A percentile compares a stretch with the other conserved stretches of the same genome.
These are phyloP conservation scores for Siphamia tubifer DNA, from an alignment of 2,113 vertebrate species.

Conservation along the genomic window DNA sequence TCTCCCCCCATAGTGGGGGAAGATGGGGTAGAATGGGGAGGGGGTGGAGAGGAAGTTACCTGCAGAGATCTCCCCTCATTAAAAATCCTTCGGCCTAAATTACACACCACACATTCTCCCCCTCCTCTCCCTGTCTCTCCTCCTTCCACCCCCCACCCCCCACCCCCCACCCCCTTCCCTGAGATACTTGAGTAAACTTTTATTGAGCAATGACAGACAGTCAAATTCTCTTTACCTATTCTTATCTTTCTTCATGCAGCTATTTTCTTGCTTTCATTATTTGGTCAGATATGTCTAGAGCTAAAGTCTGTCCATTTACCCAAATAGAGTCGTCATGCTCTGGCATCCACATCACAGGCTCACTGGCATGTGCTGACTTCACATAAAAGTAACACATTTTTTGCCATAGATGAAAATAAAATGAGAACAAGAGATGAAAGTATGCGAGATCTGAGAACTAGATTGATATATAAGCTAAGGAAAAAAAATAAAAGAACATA, in stretches of 20 bases:
- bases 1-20: constrained; percentile 14
- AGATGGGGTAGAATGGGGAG: not conserved
- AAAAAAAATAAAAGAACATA: constrained; percentile 22
- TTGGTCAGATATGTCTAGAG: not conserved
- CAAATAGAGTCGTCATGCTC: constrained; percentile 46
- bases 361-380: constrained; percentile 58
- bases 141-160: constrained; percentile 7
- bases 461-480: constrained; percentile 32
- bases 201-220: constrained; percentile 36
- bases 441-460: constrained; percentile 35
- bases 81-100: constrained; percentile 63
- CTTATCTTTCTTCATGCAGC: not conserved
- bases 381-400: constrained; percentile 75
- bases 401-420: constrained; percentile 48
- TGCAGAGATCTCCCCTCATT: constrained; percentile 84
- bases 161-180: constrained; percentile 13
- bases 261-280: constrained; percentile 16
- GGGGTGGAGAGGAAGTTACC: constrained; percentile 81
- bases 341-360: constrained; percentile 68
- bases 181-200: constrained; percentile 15
- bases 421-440: constrained; percentile 59
- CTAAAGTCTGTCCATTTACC: constrained; percentile 36
- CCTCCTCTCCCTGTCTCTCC: constrained; percentile 10
- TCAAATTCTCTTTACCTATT: not conserved
- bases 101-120: constrained; percentile 29